phyloP scores from a whole-genome alignment of 2,797 vertebrate species.

The Melanogrammus aeglefinus region DNA sequence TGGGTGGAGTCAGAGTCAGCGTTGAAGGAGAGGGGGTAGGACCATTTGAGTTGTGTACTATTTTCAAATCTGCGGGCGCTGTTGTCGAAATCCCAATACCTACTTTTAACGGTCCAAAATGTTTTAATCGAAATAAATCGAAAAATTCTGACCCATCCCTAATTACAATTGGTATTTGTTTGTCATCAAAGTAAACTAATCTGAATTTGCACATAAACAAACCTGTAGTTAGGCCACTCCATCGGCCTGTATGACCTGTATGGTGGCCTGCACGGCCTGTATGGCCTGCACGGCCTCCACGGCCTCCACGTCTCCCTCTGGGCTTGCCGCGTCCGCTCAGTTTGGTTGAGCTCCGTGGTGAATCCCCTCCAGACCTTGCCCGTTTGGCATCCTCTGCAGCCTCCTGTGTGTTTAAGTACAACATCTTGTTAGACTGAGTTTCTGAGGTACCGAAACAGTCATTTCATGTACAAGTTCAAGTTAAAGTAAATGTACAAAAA shows the following conservation, averaged over 20 bases:
- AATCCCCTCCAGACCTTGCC: constrained; percentile 3
- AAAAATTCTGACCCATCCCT: no score
- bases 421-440: constrained; percentile 7
- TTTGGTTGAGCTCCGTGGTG: constrained; percentile 4
- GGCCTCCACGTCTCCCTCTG: constrained; percentile 7
- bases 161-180: background rate
- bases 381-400: background rate
- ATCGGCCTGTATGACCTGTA: no score
- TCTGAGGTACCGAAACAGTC: background rate
- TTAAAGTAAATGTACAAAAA: constrained; percentile 6
- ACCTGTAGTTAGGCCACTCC: background rate
- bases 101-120: no score
- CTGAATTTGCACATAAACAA: constrained; percentile 5
- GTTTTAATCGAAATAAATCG: no score
- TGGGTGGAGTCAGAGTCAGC: no score
- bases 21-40: no score
- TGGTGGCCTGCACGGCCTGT: no score
- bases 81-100: no score
- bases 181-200: background rate
- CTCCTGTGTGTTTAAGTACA: constrained; percentile 8
- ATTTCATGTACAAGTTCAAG: no score
- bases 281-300: constrained; percentile 3
- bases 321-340: background rate
- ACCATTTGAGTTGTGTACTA: no score
- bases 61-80: no score